phyloP scores from a whole-genome alignment of 2,113 vertebrate genomes.

The Saccopteryx bilineata region DNA sequence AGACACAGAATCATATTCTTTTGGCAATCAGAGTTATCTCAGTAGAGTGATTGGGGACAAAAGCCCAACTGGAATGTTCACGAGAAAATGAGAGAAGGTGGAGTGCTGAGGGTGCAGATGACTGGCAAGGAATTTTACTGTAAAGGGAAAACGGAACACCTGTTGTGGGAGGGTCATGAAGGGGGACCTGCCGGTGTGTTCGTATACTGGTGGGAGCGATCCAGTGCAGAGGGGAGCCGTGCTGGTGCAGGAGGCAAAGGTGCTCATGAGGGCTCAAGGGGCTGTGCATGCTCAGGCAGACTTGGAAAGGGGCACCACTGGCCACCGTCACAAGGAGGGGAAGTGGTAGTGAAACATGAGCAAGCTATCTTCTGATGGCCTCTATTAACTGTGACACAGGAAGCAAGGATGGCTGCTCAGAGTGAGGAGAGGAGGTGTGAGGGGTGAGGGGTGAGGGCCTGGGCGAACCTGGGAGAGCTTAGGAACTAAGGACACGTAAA shows the following conservation, averaged over 20 bases:
- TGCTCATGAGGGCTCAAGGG: neutral
- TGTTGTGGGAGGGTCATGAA: neutral
- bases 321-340: too few species aligned
- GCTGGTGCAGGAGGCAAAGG: neutral
- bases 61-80: neutral
- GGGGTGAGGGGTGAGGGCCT: neutral
- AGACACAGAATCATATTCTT: neutral
- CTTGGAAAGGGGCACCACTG: neutral
- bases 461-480: neutral
- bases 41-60: neutral
- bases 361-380: neutral
- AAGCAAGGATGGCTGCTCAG: neutral
- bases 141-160: neutral
- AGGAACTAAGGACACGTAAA: neutral
- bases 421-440: neutral
- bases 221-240: fast-evolving
- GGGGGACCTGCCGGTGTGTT: fast-evolving
- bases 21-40: neutral
- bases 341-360: neutral
- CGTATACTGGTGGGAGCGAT: neutral
- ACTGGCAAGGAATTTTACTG: neutral
- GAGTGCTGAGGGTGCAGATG: neutral
- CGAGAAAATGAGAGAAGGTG: neutral
- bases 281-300: neutral
- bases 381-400: neutral